phyloP scores from a whole-genome alignment of 1,140 invertebrate genomes.

The Neodiprion virginianus region DNA sequence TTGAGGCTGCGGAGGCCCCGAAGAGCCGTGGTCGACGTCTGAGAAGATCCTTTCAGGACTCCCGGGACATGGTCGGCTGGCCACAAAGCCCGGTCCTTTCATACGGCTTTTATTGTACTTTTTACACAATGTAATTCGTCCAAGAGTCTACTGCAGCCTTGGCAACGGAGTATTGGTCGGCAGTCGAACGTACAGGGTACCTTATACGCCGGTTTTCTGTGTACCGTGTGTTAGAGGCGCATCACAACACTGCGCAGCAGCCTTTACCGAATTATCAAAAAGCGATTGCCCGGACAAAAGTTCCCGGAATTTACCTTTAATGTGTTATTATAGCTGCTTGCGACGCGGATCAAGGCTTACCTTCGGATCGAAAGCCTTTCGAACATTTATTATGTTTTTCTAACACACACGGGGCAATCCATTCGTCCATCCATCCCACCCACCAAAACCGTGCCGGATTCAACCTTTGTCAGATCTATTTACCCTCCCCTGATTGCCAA shows the following conservation, averaged over 20 bases:
- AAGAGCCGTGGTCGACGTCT: slow-evolving; percentile 15
- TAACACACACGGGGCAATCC: slow-evolving; percentile 39
- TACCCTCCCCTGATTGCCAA: not conserved
- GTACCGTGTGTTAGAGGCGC: not conserved
- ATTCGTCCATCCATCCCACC: not conserved
- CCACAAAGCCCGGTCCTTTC: slow-evolving; percentile 52
- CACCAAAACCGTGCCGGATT: too few relatives aligned
- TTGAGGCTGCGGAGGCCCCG: slow-evolving; percentile 10
- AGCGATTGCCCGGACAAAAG: slow-evolving; percentile 24
- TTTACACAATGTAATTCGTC: slow-evolving; percentile 58
- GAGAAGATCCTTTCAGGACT: slow-evolving; percentile 52
- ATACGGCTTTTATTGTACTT: slow-evolving; percentile 56
- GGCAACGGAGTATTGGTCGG: slow-evolving; percentile 28
- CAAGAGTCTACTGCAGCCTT: slow-evolving; percentile 24
- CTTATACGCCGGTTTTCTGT: slow-evolving; percentile 20
- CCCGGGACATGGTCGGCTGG: slow-evolving; percentile 57
- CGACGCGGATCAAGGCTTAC: slow-evolving; percentile 31
- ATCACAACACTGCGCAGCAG: not conserved
- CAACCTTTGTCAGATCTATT: not conserved
- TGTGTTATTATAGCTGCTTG: slow-evolving; percentile 57
- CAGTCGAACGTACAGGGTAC: slow-evolving; percentile 31
- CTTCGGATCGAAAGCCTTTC: slow-evolving; percentile 25
- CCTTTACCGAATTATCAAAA: slow-evolving; percentile 31
- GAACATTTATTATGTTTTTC: slow-evolving; percentile 62
- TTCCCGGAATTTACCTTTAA: slow-evolving; percentile 41